Evolutionary conservation across 2,113 vertebrate genomes (phyloP), one percentile per base, ranked within the genome.

Genomic region (Stigmatopora argus): DNA sequence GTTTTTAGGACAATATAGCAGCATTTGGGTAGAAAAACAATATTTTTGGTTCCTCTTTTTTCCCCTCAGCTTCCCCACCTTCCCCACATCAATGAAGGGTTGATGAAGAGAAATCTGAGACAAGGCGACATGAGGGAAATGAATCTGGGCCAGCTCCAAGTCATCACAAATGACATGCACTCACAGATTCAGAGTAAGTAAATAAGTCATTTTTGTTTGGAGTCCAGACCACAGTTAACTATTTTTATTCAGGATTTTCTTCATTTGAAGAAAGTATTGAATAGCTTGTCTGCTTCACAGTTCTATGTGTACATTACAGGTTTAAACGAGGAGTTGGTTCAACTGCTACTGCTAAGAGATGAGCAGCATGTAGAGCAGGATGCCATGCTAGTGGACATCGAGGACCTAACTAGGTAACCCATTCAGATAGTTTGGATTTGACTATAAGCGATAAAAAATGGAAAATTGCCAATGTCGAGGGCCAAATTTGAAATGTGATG

Each of bases 341-440:
- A 98, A 90, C 86, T 98, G 86, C 91, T 98, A 51, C 91, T 98
- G 53, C 86, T 98, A 69, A 92, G 96, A 75, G 96, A 98, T 3
- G 97, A 99, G 88, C 91, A 98, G 71, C 96, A 99, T 72, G 95
- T 96, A 8, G 97, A 99, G 85, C 97, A 99, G 79, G 97, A 99
- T 0, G 97, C 97, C 73, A 99, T 99, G 97, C 88, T 98, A 89
- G 96, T 98, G 81, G 96, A 99, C 87, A 94, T 99, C 7, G 96
- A 99, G 73, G 96, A 98, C 66, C 89, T 98, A 83, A 99, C 96
- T 88, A 96, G 96, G 96, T 97, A 75, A 45, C n/a, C 1, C 41
- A 13, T 2, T 45, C 59, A 5, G n/a, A 2, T 7, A 41, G 38
- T 41, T 41, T 41, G 2, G 38, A 7, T 41, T 41, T 41, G 38